Base-by-base conservation (phyloP, 2,113 vertebrate species). In the Actenoides hombroni region DNA sequence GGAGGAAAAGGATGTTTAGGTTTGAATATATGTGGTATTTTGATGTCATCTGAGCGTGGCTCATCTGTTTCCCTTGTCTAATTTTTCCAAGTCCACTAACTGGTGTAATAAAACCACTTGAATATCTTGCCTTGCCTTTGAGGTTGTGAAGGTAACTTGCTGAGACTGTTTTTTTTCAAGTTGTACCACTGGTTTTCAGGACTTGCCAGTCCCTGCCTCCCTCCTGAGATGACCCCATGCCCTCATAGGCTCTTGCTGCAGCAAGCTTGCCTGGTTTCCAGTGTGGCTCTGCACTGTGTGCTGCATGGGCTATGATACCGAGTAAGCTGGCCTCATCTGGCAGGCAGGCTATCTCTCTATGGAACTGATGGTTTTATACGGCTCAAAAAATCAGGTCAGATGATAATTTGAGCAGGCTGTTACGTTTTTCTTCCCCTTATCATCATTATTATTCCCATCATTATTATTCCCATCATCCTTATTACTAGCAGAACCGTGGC, bases 231-330 rank as follows among this genome's bases (percentile, higher is more conserved):
- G 42, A 13, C 18, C 54, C 46, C 65, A 16, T 69, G 64, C n/a
- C 33, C 37, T 42, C n/a, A 9, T 0, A 29, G 53, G 19, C 44
- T 79, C 26, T 17, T 0, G 16, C 9, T 33, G 61, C 1, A 0
- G 12, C 2, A 1, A 28, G 33, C 14, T 49, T 75, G 75, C n/a
- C 20, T 29, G 29, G 9, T n/a, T 69, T 65, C 35, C 67, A 51
- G 39, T 9, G 37, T 17, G 20, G 24, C 46, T 69, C 51, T 49
- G 42, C 28, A 40, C 69, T 37, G 6, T n/a, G 44, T 10, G 4
- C 83, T 61, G 53, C 16, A 5, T 10, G 42, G 48, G 42, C 51
- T 79, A 16, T 46, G 14, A 29, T 18, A 61, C 68, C 33, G 11
- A 42, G 44, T 17, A 53, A 59, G 13, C 37, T 64, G 80, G 65